phyloP scores from a whole-genome alignment of 2,797 vertebrate species.

The Smutsia temminckii region DNA sequence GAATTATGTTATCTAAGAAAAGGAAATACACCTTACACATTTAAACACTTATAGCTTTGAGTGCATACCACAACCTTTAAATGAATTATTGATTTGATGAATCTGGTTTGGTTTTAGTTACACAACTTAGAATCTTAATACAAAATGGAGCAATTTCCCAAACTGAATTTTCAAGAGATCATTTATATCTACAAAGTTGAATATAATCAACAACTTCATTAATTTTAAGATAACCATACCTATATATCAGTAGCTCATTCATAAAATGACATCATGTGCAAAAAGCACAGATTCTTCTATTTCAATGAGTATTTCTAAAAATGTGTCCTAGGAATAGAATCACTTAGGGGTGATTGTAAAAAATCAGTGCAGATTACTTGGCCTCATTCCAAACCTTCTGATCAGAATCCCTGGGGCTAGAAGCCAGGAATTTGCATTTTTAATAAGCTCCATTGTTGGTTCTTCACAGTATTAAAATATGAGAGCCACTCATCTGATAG shows the following conservation, averaged over 20 bases:
- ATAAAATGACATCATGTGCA: background rate
- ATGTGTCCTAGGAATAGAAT: slow-evolving; percentile 21
- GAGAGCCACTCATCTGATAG: background rate
- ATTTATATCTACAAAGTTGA: background rate
- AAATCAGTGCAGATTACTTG: slow-evolving; percentile 48
- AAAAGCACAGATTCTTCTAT: background rate
- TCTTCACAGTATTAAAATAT: background rate
- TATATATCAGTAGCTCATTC: background rate
- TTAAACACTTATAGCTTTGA: slow-evolving; percentile 34
- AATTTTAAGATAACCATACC: background rate
- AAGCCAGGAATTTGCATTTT: slow-evolving; percentile 57
- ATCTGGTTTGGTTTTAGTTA: slow-evolving; percentile 5
- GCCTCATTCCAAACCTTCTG: slow-evolving; percentile 1
- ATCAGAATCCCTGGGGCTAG: slow-evolving; percentile 26
- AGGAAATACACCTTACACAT: background rate
- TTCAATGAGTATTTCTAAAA: background rate
- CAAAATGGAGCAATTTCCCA: slow-evolving; percentile 1
- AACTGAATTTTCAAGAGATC: slow-evolving; percentile 30
- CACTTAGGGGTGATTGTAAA: slow-evolving; percentile 31
- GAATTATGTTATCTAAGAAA: slow-evolving; percentile 45
- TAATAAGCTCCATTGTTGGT: slow-evolving; percentile 20
- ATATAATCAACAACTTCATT: slow-evolving; percentile 1
- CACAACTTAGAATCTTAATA: background rate
- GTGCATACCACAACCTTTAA: background rate
- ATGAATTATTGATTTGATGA: slow-evolving; percentile 52